These are phyloP conservation scores for Chaetodon trifasciatus DNA, from an alignment of 2,797 vertebrate genomes.

Conservation along the genomic window DNA sequence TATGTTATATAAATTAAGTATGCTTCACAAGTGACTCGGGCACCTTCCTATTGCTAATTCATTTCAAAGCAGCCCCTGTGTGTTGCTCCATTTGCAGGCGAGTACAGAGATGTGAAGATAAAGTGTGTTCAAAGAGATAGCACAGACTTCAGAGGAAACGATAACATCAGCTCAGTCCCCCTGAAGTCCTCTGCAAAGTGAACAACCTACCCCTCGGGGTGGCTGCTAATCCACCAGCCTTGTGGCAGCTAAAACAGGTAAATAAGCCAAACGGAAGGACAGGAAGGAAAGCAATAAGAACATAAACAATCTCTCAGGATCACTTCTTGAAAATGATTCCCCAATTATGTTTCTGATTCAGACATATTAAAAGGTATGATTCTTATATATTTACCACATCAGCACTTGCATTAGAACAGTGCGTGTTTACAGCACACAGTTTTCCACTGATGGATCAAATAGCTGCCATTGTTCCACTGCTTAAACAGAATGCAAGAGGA, in stretches of 20 bases:
- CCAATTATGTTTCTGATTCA: conserved; percentile 12
- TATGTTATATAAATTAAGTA: conserved; percentile 64
- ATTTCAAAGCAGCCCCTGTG: conserved; percentile 68
- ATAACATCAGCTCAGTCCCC: conserved; percentile 71
- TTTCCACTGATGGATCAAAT: conserved; percentile 13
- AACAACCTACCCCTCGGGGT: conserved; percentile 54
- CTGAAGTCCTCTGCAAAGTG: conserved; percentile 62
- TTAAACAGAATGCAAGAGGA: conserved; percentile 15
- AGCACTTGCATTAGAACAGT: conserved; percentile 1
- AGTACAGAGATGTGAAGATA: conserved; percentile 73
- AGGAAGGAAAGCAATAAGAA: conserved; percentile 4
- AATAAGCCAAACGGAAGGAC: conserved; percentile 49
- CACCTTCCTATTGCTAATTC: conserved; percentile 70
- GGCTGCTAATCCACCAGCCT: conserved; percentile 52
- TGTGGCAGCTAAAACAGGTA: conserved; percentile 60
- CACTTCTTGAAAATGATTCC: conserved; percentile 9
- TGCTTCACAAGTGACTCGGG: conserved; percentile 57
- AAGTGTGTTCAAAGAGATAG: conserved; percentile 75
- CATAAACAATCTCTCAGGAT: conserved; percentile 30
- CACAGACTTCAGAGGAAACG: conserved; percentile 70
- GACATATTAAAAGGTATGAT: neutral
- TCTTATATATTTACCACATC: conserved; percentile 4
- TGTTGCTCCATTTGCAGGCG: conserved; percentile 67
- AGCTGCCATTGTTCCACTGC: neutral
- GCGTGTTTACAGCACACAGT: neutral